Evolutionary conservation across 1,140 invertebrate genomes (phyloP).

Genomic region (Drosophila ananassae): DNA sequence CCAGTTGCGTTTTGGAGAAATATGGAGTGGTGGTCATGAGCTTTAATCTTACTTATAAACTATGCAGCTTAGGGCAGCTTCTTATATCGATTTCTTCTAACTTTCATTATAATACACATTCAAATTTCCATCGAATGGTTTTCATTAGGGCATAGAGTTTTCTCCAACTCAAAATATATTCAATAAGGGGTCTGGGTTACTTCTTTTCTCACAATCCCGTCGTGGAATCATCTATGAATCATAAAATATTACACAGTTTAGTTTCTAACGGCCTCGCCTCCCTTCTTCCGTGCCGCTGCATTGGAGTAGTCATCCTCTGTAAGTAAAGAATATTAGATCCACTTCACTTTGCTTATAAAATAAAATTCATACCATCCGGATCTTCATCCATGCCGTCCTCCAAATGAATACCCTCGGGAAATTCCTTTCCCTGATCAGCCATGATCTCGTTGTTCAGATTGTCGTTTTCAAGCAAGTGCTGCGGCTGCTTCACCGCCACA

Average conservation of each 20-base stretch:
- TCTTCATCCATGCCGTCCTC: slow-evolving; percentile 81
- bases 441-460: slow-evolving; percentile 82
- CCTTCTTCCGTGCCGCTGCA: slow-evolving; percentile 60
- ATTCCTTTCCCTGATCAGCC: slow-evolving; percentile 82
- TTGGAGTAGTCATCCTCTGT: slow-evolving; percentile 80
- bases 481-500: slow-evolving; percentile 73
- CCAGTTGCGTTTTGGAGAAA: slow-evolving; percentile 1
- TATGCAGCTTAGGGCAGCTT: slow-evolving; percentile 28
- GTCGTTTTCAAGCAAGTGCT: slow-evolving; percentile 70
- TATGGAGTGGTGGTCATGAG: slow-evolving; percentile 15
- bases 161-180: not conserved
- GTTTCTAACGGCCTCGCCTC: slow-evolving; percentile 75
- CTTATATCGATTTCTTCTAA: slow-evolving; percentile 12
- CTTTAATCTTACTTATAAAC: slow-evolving; percentile 22
- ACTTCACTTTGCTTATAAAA: not conserved
- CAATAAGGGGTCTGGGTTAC: slow-evolving; percentile 9
- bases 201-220: slow-evolving; percentile 43
- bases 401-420: slow-evolving; percentile 73
- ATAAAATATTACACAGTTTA: slow-evolving; percentile 25
- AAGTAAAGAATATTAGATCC: slow-evolving; percentile 2
- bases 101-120: slow-evolving; percentile 27
- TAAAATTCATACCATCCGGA: slow-evolving; percentile 69
- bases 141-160: not conserved
- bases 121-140: slow-evolving; percentile 4
- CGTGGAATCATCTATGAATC: slow-evolving; percentile 1